Conservation (phyloP, 2,888 invertebrate species). For the Phorcus lineatus region DNA sequence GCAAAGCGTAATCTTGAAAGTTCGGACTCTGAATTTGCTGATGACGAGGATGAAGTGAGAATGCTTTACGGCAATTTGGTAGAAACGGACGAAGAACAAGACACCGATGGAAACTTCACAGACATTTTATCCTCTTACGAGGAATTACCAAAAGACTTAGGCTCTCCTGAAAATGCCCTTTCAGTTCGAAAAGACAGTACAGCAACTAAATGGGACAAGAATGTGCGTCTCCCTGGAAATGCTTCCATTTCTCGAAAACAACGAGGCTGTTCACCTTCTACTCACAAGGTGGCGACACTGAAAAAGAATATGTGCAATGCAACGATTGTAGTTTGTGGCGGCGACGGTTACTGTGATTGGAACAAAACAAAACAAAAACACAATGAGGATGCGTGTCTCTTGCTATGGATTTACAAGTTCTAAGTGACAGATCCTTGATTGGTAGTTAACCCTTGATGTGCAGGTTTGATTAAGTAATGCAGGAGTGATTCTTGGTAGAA, state of each 20-base stretch:
- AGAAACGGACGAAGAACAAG: conserved; percentile 30
- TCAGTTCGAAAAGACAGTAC: not conserved
- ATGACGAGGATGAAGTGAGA: conserved; percentile 36
- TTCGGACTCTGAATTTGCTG: conserved; percentile 6
- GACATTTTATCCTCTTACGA: not conserved
- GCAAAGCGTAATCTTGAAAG: not conserved
- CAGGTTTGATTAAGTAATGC: too few species aligned
- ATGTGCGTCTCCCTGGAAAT: not conserved
- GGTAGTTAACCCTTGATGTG: too few species aligned
- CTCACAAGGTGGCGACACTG: conserved; percentile 37
- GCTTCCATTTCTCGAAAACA: not conserved
- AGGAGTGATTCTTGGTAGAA: too few species aligned
- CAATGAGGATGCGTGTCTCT: conserved; percentile 58
- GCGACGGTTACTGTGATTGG: conserved; percentile 71
- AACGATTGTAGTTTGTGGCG: conserved; percentile 69
- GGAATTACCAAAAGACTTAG: not conserved
- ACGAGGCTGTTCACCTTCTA: not conserved
- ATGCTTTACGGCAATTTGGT: conserved; percentile 43
- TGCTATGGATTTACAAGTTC: conserved; percentile 67
- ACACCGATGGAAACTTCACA: not conserved
- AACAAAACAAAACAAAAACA: conserved; percentile 45
- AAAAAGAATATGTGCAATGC: conserved; percentile 58
- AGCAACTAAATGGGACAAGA: not conserved
- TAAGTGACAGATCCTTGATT: conserved; percentile 19
- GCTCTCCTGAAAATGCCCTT: not conserved